Base-by-base conservation (phyloP, 2,113 vertebrate species). In the Trematomus loennbergii region DNA sequence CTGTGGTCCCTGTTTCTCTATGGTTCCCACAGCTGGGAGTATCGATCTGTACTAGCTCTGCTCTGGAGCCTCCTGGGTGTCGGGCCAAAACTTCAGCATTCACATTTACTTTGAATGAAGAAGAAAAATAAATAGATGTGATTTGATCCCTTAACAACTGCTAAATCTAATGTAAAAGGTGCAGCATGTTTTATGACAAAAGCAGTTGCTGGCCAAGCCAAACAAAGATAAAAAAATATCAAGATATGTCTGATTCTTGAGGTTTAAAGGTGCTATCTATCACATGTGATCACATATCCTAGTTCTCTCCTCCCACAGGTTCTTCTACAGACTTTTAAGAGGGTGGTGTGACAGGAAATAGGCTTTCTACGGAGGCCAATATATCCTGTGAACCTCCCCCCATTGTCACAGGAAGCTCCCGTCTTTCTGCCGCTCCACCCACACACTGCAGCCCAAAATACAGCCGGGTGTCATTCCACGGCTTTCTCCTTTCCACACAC, bases 381-480 rank as follows among this genome's bases (percentile, higher is more conserved):
- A 63, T 80, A 76, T 87, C 78, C 83, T 81, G 77, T 80, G 79
- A 90, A 83, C 87, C 75, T 88, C 78, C 91, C 82, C 83, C 76
- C 49, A 66, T 79, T 82, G 84, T 87, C 81, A 89, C 84, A 89
- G 89, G 85, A 91, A 89, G 84, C 86, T 87, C 73, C 86, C 75
- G 75, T 74, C 72, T 78, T 45, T 79, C 78, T 75, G 68, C 72
- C 40, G 59, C 61, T 84, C 81, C 70, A 75, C 90, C 88, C 91
- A 91, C 88, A 87, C 87, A 82, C 78, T 74, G 58, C 61, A 89
- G 81, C 87, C 87, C 71, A 57, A 89, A 89, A 88, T 90, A 92
- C 77, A 84, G 69, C 72, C 52, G 64, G 67, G 85, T 90, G 90
- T 87, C 87, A 90, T 87, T 93, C 79, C 76, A 55, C 29, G 36